A percentile compares a stretch with the other conserved stretches of the same genome.
These are phyloP conservation scores for Solea solea DNA, from an alignment of 2,113 vertebrate genomes.

Conservation along the genomic window DNA sequence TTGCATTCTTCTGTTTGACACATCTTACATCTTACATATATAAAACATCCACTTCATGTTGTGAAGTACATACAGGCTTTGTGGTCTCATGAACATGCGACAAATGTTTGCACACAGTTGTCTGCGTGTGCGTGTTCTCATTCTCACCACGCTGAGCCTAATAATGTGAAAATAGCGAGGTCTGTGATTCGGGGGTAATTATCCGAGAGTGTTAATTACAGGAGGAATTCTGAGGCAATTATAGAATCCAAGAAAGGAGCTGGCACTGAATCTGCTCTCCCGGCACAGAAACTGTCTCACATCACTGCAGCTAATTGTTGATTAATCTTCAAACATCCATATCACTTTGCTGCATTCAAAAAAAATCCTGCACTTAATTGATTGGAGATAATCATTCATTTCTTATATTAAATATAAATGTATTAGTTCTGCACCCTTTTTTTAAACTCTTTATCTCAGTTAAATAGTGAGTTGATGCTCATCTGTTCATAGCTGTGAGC, in stretches of 20 bases:
- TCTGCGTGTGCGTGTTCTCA: constrained; percentile 1
- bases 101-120: neutral
- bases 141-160: neutral
- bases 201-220: constrained; percentile 65
- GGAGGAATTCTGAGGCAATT: constrained; percentile 66
- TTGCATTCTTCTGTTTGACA: too few relatives aligned
- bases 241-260: constrained; percentile 43
- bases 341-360: constrained; percentile 13
- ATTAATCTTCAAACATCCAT: constrained; percentile 58
- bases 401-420: constrained; percentile 19
- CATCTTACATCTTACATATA: too few relatives aligned
- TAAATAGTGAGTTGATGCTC: constrained; percentile 40
- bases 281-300: constrained; percentile 33
- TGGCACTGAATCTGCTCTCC: constrained; percentile 37
- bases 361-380: constrained; percentile 1
- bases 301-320: constrained; percentile 46
- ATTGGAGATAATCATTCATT: constrained; percentile 28
- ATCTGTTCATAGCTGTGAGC: constrained; percentile 47
- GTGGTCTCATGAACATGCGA: too few relatives aligned
- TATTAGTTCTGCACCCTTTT: constrained; percentile 1
- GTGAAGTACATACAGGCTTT: neutral
- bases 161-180: constrained; percentile 41
- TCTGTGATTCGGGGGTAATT: constrained; percentile 53
- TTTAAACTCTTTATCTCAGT: constrained; percentile 14
- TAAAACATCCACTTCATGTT: neutral